A percentile compares a stretch with the other conserved stretches of the same genome.
phyloP scores from a whole-genome alignment of 2,113 vertebrate genomes.

The Lepisosteus oculatus region DNA sequence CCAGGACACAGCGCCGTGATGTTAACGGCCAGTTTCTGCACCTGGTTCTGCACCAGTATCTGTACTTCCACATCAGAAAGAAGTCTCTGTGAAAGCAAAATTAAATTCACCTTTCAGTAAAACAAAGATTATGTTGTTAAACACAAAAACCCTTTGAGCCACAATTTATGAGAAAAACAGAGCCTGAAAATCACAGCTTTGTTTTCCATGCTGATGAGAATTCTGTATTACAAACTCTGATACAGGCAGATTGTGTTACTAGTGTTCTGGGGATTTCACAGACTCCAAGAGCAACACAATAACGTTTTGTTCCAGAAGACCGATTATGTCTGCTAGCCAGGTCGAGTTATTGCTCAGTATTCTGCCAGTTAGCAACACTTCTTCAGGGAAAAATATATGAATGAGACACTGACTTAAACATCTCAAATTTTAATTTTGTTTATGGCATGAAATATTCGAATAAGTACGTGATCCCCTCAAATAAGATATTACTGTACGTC shows the following conservation, averaged over 20 bases:
- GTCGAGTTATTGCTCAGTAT: slow-evolving; percentile 33
- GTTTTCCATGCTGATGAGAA: slow-evolving; percentile 41
- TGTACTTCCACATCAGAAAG: slow-evolving; percentile 88
- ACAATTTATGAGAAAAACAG: neutral
- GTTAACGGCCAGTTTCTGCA: slow-evolving; percentile 77
- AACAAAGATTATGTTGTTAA: neutral
- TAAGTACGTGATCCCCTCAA: neutral
- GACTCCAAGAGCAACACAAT: slow-evolving; percentile 56
- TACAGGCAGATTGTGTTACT: slow-evolving; percentile 58
- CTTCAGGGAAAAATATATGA: too few species aligned
- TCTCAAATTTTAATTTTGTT: neutral
- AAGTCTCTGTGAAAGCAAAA: slow-evolving; percentile 65
- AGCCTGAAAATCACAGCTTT: slow-evolving; percentile 26
- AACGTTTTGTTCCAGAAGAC: slow-evolving; percentile 51
- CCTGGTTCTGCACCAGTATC: slow-evolving; percentile 76
- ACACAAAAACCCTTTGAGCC: neutral
- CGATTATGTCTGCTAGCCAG: slow-evolving; percentile 42
- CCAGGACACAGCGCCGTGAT: slow-evolving; percentile 86
- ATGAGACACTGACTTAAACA: neutral
- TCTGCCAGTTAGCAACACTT: neutral
- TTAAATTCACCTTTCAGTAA: neutral
- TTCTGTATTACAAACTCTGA: slow-evolving; percentile 47
- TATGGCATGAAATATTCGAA: neutral
- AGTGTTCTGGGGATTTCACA: slow-evolving; percentile 50
- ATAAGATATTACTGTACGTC: neutral